Evolutionary conservation across 2,113 vertebrate genomes (phyloP), one percentile per base, ranked within the genome.

Genomic region (Microcebus tavaratra): DNA sequence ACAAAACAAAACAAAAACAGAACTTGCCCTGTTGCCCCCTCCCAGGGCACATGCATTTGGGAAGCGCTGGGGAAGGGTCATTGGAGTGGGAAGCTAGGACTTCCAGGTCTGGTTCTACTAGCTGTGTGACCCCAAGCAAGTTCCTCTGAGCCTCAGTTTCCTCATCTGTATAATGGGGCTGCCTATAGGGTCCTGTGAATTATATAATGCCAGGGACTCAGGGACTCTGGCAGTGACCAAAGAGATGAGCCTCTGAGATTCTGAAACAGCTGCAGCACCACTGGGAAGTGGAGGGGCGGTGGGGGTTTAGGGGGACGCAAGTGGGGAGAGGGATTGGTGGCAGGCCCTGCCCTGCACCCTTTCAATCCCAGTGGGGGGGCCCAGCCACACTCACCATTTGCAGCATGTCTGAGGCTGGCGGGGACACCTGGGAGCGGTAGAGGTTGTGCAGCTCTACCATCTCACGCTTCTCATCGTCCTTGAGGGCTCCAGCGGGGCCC

Each of bases 391-490:
- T 99, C 31, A 99, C 99, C 98, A 99, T 98, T 94, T 82, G 98
- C 94, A 97, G 97, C 99, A 99, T 99, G 70, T 98, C 93, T 34
- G 68, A 42, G 27, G 99, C 99, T 0, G 98, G 83, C 0, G 99
- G 99, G 42, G 91, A 90, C 0, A 98, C 98, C 95, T 97, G 93
- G 5, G 98, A 91, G 1, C 99, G 99, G 45, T 98, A 99, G 39
- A 84, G 68, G 5, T 99, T 99, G 1, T 99, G 99, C 45, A 92
- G 98, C 8, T 98, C 94, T 96, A 99, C 73, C 36, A 99, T 95
- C 1, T 86, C 89, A 0, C 76, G 92, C 91, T 98, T 98, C 9
- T 99, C 98, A 0, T 98, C 96, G 1, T 98, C 98, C 0, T 34
- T 98, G 65, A 99, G 97, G 91, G 97, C 97, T 61, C 86, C 61